Base-by-base conservation (phyloP, 2,797 vertebrate genomes). In the Lepilemur septentrionalis region DNA sequence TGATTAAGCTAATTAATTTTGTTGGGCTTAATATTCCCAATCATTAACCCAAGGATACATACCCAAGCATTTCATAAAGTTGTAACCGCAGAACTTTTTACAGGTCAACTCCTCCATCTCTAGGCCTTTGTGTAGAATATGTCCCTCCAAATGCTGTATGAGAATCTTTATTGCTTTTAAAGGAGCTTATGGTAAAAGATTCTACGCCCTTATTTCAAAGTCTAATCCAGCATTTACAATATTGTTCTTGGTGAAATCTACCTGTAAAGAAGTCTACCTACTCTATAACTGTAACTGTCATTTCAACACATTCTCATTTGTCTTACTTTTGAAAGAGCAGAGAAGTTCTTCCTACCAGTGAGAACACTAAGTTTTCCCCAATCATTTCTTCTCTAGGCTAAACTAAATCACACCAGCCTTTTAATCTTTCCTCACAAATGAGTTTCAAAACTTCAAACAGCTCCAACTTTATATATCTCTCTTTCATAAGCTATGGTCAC, bases 391-490 rank as follows among this genome's bases (percentile, higher is more conserved):
- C 41, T 73, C 23, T 57, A 65, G 30, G n/a, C 61, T 87, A 89
- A 94, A 87, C 46, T 73, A 97, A 91, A 79, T 76, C 50, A 84
- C 7, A 89, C 1, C 28, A 61, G n/a, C 7, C 23, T 95, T 97
- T 96, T 90, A 97, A 84, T 94, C 15, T 73, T 97, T 95, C 11
- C 13, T 95, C 82, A 87, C 46, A 90, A 95, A 94, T 70, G 28
- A 94, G n/a, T 93, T 93, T 91, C 32, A 93, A 90, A 89, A 65
- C 22, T 94, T 88, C 23, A 48, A 91, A 81, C 52, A 91, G 22
- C 50, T 91, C 12, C 13, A 72, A 75, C 12, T 92, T 81, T 86
- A 46, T 73, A 23, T 52, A 41, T 18, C 11, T 92, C 12, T 93
- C 18, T 93, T 91, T 96, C 32, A 75, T 70, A 96, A 95, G 28